A percentile compares a stretch with the other conserved stretches of the same genome.
Conservation (phyloP, 30 jellyfish, hydroid and myxozoan genomes). For the Turritopsis dohrnii region DNA sequence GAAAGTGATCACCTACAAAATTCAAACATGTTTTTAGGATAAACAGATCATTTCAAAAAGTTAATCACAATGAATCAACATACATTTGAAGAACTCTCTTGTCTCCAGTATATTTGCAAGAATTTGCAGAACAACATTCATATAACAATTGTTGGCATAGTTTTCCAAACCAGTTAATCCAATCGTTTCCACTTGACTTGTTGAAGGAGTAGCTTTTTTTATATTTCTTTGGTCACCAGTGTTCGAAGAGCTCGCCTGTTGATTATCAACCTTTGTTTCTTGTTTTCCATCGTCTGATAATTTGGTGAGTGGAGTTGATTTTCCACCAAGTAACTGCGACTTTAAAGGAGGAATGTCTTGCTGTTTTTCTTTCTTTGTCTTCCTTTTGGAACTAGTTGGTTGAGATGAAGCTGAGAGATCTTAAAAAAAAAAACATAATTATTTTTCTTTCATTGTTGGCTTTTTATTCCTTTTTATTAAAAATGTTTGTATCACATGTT, state of each 20-base stretch:
- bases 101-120: conserved; percentile 78
- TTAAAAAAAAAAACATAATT: background rate
- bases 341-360: background rate
- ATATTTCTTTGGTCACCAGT: conserved; percentile 32
- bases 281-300: background rate
- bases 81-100: conserved; percentile 57
- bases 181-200: conserved; percentile 13
- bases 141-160: conserved; percentile 82
- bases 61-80: background rate
- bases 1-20: conserved; percentile 47
- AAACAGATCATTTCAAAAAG: background rate
- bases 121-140: conserved; percentile 84
- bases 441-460: background rate
- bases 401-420: background rate
- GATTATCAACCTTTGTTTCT: conserved; percentile 43
- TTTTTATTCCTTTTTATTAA: background rate
- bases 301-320: conserved; percentile 72
- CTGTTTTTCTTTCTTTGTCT: conserved; percentile 4
- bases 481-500: too few species aligned
- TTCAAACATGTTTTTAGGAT: background rate
- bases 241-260: conserved; percentile 28
- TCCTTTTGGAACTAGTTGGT: background rate
- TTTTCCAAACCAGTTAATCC: conserved; percentile 86
- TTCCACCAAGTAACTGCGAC: conserved; percentile 66
- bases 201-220: conserved; percentile 30